Conservation (phyloP, 2,888 invertebrate genomes). For the Nephrotoma guestfalica region DNA sequence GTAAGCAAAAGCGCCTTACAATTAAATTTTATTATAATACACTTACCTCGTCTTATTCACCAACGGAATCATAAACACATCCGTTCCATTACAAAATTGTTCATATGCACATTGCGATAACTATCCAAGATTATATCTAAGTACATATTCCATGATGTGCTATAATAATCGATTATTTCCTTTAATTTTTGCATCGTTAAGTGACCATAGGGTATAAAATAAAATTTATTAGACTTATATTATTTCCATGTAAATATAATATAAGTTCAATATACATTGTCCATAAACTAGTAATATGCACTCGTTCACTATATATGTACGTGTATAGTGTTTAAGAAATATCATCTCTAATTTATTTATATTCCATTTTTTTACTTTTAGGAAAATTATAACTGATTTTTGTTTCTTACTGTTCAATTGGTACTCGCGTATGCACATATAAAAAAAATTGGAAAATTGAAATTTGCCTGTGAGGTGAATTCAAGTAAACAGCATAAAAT, state of each 20-base stretch:
- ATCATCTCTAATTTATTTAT: neutral
- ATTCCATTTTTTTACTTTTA: neutral
- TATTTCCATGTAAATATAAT: no score
- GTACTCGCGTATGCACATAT: neutral
- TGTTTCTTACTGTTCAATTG: neutral
- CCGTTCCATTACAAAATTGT: neutral
- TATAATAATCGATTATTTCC: neutral
- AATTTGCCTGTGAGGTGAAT: neutral
- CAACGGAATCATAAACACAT: neutral
- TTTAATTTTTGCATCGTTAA: neutral
- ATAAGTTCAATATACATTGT: neutral
- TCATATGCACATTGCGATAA: neutral
- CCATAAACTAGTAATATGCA: neutral
- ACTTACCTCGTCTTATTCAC: neutral
- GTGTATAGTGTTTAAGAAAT: neutral
- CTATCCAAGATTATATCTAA: neutral
- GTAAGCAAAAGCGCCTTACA: neutral
- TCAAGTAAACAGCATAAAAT: neutral
- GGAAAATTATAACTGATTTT: neutral
- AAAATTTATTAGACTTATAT: neutral
- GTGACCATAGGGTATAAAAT: neutral
- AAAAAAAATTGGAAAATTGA: neutral
- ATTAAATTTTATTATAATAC: neutral
- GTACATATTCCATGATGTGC: neutral
- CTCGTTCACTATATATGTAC: no score